Evolutionary conservation across 2,113 vertebrate genomes (phyloP).

Genomic region (Asarcornis scutulata): DNA sequence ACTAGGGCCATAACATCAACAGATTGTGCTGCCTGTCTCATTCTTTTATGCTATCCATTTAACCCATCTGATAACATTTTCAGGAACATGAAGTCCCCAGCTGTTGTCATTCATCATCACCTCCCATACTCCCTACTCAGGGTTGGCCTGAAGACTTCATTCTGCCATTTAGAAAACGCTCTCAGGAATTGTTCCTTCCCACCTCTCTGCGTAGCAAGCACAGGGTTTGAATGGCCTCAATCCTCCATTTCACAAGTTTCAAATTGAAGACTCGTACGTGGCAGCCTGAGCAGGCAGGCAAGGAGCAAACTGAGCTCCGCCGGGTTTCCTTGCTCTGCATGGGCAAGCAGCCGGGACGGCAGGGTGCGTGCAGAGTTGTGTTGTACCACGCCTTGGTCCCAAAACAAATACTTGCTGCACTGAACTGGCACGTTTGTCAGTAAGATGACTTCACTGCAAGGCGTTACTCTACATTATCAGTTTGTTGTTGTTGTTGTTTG

Average conservation of each 20-base stretch:
- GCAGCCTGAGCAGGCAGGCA: background rate
- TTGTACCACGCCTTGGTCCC: background rate
- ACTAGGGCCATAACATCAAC: background rate
- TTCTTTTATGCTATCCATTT: background rate
- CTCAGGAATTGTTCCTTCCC: background rate
- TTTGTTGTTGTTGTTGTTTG: background rate
- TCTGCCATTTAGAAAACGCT: background rate
- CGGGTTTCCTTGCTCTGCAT: background rate
- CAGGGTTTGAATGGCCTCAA: background rate
- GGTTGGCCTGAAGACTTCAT: background rate
- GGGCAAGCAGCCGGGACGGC: background rate
- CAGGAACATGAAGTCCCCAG: background rate
- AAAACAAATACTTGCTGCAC: background rate
- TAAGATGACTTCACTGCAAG: background rate
- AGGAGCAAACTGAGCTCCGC: background rate
- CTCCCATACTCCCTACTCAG: background rate
- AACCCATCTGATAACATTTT: background rate
- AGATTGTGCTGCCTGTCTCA: background rate
- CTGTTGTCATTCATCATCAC: background rate
- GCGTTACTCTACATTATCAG: background rate
- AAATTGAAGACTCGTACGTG: background rate
- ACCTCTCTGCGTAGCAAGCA: background rate
- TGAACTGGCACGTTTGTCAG: background rate
- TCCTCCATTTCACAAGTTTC: background rate
- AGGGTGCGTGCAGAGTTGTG: accelerated